Evolutionary conservation across 2,888 invertebrate genomes (phyloP).

Genomic region (Caenorhabditis sp.): DNA sequence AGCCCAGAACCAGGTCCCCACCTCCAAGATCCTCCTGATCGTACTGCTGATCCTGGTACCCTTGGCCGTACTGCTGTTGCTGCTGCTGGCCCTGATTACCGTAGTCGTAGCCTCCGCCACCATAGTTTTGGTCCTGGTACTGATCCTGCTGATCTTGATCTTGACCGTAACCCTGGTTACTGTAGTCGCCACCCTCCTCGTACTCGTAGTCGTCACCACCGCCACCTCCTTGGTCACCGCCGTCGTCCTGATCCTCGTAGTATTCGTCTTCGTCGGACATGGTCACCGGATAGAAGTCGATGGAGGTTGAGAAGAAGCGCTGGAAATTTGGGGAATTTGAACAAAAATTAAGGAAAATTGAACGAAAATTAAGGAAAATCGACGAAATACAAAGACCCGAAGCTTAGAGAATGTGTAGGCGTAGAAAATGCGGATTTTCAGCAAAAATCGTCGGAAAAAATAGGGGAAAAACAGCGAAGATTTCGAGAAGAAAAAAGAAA

Average conservation of each 20-base stretch:
- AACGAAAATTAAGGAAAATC: too few relatives aligned
- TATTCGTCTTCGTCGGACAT: constrained; percentile 62
- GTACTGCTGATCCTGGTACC: neutral
- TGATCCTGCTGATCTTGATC: constrained; percentile 20
- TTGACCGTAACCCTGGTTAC: constrained; percentile 33
- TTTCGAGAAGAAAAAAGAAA: neutral
- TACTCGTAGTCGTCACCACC: neutral
- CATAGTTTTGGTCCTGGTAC: constrained; percentile 13
- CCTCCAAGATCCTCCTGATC: constrained; percentile 3
- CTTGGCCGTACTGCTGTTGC: neutral
- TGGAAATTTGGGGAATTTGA: too few relatives aligned
- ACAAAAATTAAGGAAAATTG: too few relatives aligned
- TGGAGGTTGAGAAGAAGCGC: neutral
- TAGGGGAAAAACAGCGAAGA: neutral
- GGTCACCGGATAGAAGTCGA: too few relatives aligned
- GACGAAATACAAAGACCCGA: too few relatives aligned
- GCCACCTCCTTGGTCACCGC: constrained; percentile 5
- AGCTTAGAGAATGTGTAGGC: too few relatives aligned
- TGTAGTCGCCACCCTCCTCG: constrained; percentile 28
- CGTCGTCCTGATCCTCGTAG: constrained; percentile 49
- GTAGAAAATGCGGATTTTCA: too few relatives aligned
- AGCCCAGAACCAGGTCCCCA: too few relatives aligned
- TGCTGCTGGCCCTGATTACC: constrained; percentile 17
- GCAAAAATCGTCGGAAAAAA: too few relatives aligned
- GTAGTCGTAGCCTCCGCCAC: constrained; percentile 21